Base-by-base conservation (phyloP, 1,140 invertebrate genomes). In the Physella acuta region DNA sequence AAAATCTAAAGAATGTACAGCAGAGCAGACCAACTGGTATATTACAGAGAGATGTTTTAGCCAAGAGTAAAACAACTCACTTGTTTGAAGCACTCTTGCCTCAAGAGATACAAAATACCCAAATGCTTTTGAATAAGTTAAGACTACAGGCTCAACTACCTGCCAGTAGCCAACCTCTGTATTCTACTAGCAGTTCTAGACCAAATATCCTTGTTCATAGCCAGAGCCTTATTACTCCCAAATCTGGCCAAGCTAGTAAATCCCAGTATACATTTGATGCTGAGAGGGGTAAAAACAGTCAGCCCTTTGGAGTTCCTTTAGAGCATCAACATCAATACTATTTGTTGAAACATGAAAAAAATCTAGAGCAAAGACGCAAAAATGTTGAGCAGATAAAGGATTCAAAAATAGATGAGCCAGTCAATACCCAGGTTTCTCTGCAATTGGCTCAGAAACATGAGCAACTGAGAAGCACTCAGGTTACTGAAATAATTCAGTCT, bases 361-460 rank as follows among this genome's bases (percentile, higher is more conserved):
- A 61, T 11, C 36, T 61, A 11, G 59, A 61, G 36, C 59, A 61
- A 36, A 39, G 59, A 28, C 59, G 59, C 14, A 61, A 61, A 26
- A 61, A 61, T 39, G 33, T 36, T 8, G 24, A 37, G 36, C 36
- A 61, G 28, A 61, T 37, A 8, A 44, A 34, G 24, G 58, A 36
- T 14, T 34, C 24, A n/a, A 68, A 58, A 58, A 37, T 34, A 30
- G 36, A 59, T 36, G 49, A 68, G n/a, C 36, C 8, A 24, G 58
- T 73, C 26, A 56, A 61, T 24, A 74, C 76, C 60, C 76, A 81
- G 53, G 64, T 65, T 26, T 31, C 69, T 24, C 69, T 75, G 52
- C 63, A 65, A 49, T 70, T 73, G 34, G 73, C 75, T 33, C 75
- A 77, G 39, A 60, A 77, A 28, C 73, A 76, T 52, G 69, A 74